Conservation (phyloP, 2,113 vertebrate species). For the Gavia stellata region DNA sequence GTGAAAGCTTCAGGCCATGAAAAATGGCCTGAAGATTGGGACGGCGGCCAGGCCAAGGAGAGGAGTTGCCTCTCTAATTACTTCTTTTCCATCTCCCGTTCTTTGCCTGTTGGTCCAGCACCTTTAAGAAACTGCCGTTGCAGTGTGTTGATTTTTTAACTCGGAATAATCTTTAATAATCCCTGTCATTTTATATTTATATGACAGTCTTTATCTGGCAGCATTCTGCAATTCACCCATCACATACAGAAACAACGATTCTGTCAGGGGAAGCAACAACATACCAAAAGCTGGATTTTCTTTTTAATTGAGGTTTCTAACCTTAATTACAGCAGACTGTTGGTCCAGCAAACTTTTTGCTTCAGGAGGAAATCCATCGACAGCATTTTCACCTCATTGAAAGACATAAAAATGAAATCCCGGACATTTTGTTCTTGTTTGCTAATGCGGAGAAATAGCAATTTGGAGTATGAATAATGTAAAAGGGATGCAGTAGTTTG, state of each 20-base stretch:
- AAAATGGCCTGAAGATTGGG: not conserved
- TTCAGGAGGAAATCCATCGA: constrained; percentile 19
- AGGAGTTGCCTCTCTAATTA: not conserved
- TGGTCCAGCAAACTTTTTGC: constrained; percentile 39
- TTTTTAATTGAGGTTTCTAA: constrained; percentile 61
- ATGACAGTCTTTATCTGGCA: not conserved
- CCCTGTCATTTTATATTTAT: not conserved
- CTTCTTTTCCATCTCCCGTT: not conserved
- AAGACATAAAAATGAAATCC: not conserved
- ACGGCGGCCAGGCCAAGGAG: not conserved
- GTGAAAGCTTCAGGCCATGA: not conserved
- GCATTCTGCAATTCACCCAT: not conserved
- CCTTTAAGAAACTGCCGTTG: not conserved
- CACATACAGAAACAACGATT: not conserved
- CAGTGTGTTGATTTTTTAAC: not conserved
- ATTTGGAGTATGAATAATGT: constrained; percentile 38
- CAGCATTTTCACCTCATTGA: constrained; percentile 13
- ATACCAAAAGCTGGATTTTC: not conserved
- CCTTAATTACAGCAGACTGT: constrained; percentile 46
- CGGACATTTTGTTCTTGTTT: not conserved
- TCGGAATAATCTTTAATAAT: not conserved
- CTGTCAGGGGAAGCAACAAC: not conserved
- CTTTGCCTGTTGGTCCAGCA: not conserved
- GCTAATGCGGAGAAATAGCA: constrained; percentile 15
- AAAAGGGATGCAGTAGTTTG: not conserved